A percentile compares a stretch with the other conserved stretches of the same genome.
These are phyloP conservation scores for Noctua janthe DNA, from an alignment of 2,888 invertebrate genomes.

Conservation along the genomic window DNA sequence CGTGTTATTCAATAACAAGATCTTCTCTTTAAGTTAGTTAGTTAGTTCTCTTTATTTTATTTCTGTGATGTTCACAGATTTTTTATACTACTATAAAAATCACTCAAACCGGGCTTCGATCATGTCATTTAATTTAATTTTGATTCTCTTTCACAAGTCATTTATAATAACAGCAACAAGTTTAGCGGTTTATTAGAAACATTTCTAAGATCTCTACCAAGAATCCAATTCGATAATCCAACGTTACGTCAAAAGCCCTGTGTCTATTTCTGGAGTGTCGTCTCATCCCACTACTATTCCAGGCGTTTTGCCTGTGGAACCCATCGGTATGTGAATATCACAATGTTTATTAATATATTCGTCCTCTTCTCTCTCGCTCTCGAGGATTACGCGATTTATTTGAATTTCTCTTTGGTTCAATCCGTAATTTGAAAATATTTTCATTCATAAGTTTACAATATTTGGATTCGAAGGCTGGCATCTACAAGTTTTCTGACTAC, in stretches of 20 bases:
- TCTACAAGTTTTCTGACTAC: too few species aligned
- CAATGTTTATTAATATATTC: conserved; percentile 62
- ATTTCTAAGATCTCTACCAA: conserved; percentile 14
- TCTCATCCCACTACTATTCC: conserved; percentile 45
- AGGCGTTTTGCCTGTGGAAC: conserved; percentile 42
- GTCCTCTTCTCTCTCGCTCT: conserved; percentile 33
- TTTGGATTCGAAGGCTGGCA: too few species aligned
- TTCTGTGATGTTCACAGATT: neutral
- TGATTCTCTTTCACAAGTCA: neutral
- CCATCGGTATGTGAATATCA: conserved; percentile 51
- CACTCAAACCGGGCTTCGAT: neutral
- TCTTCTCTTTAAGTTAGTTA: neutral
- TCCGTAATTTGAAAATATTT: neutral
- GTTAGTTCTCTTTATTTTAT: neutral
- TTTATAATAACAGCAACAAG: neutral
- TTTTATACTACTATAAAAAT: neutral
- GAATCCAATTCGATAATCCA: conserved; percentile 28
- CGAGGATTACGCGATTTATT: conserved; percentile 32
- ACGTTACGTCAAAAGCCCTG: conserved; percentile 41
- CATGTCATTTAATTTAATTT: neutral
- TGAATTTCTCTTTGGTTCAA: neutral
- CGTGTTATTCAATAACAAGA: conserved; percentile 2
- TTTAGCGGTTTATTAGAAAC: neutral
- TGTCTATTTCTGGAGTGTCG: conserved; percentile 55
- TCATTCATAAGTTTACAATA: neutral